These are phyloP conservation scores for Lutjanus erythropterus DNA, from an alignment of 2,113 vertebrate genomes.

Conservation along the genomic window DNA sequence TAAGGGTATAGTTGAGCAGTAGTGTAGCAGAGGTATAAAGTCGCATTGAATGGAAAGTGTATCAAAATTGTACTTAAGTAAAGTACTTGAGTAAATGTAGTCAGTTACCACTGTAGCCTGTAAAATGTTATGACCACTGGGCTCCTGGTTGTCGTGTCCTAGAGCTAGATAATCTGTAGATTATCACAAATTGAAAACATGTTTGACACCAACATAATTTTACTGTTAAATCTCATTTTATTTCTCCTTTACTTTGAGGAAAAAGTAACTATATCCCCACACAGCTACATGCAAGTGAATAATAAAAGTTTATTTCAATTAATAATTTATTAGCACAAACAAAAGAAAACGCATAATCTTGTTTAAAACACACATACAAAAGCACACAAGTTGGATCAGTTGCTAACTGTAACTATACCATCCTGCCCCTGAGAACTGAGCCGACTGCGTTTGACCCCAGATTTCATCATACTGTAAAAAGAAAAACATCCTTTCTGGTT, in stretches of 20 bases:
- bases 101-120: too few species aligned
- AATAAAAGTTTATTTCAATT: background rate
- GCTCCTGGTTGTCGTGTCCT: background rate
- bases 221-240: background rate
- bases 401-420: background rate
- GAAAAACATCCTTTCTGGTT: slow-evolving; percentile 27
- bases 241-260: background rate
- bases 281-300: background rate
- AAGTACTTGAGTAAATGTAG: too few species aligned
- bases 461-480: slow-evolving; percentile 34
- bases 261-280: background rate
- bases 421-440: slow-evolving; percentile 6
- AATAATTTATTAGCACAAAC: background rate
- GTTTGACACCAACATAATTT: background rate
- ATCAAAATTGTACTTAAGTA: too few species aligned
- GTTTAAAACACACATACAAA: background rate
- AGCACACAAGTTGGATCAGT: too few species aligned
- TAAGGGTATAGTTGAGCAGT: too few species aligned
- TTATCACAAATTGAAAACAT: background rate
- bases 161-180: background rate
- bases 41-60: too few species aligned
- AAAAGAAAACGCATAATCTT: background rate
- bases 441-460: slow-evolving; percentile 7
- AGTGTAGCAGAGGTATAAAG: too few species aligned
- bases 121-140: background rate